Evolutionary conservation across 2,888 invertebrate genomes (phyloP).

Genomic region (Stenoptilia bipunctidactyla): DNA sequence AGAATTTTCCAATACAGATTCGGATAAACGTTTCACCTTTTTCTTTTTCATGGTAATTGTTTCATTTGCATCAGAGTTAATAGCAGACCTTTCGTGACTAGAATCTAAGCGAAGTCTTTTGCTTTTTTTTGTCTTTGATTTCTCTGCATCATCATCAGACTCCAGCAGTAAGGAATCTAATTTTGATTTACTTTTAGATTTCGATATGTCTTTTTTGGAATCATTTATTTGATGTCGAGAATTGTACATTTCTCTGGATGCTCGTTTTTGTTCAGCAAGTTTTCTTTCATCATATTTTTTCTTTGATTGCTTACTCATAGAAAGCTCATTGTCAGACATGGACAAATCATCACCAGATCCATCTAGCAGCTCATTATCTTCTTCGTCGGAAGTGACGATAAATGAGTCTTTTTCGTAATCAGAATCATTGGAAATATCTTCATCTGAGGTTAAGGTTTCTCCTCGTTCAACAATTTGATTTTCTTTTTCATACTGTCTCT

Average conservation of each 20-base stretch:
- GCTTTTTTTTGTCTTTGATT: conserved; percentile 28
- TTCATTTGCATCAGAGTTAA: conserved; percentile 18
- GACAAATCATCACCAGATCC: conserved; percentile 56
- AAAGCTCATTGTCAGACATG: conserved; percentile 53
- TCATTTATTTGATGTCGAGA: conserved; percentile 40
- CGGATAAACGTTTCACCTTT: conserved; percentile 2
- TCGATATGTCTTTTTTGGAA: conserved; percentile 18
- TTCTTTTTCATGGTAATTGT: conserved; percentile 10
- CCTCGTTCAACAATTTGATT: conserved; percentile 63
- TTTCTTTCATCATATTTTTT: conserved; percentile 51
- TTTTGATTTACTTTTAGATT: conserved; percentile 27
- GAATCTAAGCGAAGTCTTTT: conserved; percentile 44
- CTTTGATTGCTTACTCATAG: conserved; percentile 50
- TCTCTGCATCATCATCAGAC: conserved; percentile 28
- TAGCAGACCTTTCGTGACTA: conserved; percentile 25
- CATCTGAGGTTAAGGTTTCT: conserved; percentile 63
- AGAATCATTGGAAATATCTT: conserved; percentile 46
- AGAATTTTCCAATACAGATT: conserved; percentile 21
- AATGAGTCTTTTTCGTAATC: conserved; percentile 69
- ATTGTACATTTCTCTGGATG: conserved; percentile 57
- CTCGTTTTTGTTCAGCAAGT: conserved; percentile 49
- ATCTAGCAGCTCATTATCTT: conserved; percentile 49
- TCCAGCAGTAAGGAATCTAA: conserved; percentile 32
- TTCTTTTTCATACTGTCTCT: conserved; percentile 52
- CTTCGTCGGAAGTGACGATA: conserved; percentile 60